These are phyloP conservation scores for Upupa epops DNA, from an alignment of 2,113 vertebrate species.

Conservation along the genomic window DNA sequence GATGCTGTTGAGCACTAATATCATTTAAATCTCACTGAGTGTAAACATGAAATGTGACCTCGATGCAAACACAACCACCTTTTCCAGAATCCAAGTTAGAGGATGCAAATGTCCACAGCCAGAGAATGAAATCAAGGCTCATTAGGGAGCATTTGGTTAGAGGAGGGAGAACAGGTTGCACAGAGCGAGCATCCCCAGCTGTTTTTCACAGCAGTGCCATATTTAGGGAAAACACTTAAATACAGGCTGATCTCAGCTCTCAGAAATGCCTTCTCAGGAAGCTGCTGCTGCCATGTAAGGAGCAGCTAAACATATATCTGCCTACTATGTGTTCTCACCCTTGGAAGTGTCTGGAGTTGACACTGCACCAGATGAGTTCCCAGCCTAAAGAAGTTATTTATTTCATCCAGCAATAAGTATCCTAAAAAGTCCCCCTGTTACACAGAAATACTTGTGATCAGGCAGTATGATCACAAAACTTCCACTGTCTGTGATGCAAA, in stretches of 20 bases:
- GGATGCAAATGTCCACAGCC: not conserved
- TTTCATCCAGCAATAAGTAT: not conserved
- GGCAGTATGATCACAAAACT: not conserved
- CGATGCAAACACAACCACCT: not conserved
- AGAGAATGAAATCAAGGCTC: not conserved
- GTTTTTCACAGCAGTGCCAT: not conserved
- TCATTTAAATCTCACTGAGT: not conserved
- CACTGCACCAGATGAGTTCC: not conserved
- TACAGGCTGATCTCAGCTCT: not conserved
- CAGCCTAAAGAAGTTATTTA: not conserved
- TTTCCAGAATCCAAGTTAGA: not conserved
- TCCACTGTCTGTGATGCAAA: not conserved
- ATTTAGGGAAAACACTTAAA: not conserved
- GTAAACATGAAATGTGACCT: not conserved
- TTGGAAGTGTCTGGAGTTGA: not conserved
- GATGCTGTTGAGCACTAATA: too few relatives aligned
- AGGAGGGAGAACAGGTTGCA: not conserved
- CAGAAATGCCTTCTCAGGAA: not conserved
- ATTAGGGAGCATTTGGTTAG: not conserved
- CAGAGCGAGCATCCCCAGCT: not conserved
- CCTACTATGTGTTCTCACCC: not conserved
- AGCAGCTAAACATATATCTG: not conserved
- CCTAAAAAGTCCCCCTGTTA: not conserved
- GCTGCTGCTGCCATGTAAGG: not conserved
- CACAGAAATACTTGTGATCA: not conserved